Evolutionary conservation across 1,140 invertebrate genomes (phyloP), one percentile per base, ranked within the genome.

Genomic region (Capitella teleta): DNA sequence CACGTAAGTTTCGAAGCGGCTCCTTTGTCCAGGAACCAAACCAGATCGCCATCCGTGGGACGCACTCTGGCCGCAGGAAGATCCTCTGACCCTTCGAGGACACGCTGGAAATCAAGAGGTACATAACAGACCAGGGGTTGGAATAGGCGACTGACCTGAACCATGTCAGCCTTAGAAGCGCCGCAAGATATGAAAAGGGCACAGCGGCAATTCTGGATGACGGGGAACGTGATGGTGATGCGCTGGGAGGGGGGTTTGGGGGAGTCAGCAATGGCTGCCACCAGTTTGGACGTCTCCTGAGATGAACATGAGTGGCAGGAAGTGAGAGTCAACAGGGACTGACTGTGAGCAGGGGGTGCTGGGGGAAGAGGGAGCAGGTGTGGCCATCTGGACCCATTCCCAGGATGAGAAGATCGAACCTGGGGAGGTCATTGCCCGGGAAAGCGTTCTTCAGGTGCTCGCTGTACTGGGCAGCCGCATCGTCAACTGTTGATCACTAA

Each of bases 321-420:
- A 12, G 10, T 34, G 32, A 34, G 10, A 34, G 16, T 34, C 10
- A 40, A 21, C 4, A 21, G 38, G 38, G 16, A 23, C 42, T 46
- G 38, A 52, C 51, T 5, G 47, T 28, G n/a, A 52, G 45, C 16
- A 86, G 63, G 5, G 72, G 68, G 73, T 97, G 90, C 28, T 77
- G 80, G 0, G 96, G 96, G 73, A 99, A 99, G 8, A 99, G 70
- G 0, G 93, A 98, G 61, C 93, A 97, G 0, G 93, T 98, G 67
- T 99, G 96, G 1, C 96, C 96, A 77, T 99, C 96, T 14, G 92
- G 93, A 0, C 96, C 96, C 78, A 98, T 84, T 18, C 96, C 95
- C 12, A 98, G 70, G 5, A 98, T 70, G 2, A 98, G 69, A 16
- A 95, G 61, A 70, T 98, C 89, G 72, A 97, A 94, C 48, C 70